phyloP scores from a whole-genome alignment of 2,888 invertebrate genomes.

The Lomographa bimaculata region DNA sequence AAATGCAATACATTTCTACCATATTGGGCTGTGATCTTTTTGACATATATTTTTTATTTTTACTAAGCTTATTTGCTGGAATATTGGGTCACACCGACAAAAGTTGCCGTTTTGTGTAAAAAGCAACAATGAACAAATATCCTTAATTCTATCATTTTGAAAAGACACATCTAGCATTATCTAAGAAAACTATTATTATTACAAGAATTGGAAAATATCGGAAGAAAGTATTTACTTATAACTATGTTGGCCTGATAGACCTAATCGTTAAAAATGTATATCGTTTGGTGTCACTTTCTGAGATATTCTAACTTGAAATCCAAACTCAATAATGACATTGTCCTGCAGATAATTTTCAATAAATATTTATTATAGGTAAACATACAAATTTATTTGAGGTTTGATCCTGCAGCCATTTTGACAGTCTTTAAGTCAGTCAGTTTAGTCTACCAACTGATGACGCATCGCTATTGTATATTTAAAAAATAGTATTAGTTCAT shows the following conservation, averaged over 20 bases:
- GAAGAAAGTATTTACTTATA: conserved; percentile 35
- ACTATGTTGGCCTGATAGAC: conserved; percentile 3
- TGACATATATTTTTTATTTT: neutral
- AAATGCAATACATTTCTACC: conserved; percentile 12
- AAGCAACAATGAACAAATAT: too few relatives aligned
- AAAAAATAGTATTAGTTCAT: too few relatives aligned
- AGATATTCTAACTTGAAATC: neutral
- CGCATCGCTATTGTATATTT: too few relatives aligned
- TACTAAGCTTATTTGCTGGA: neutral
- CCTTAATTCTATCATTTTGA: neutral
- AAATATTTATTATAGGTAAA: too few relatives aligned
- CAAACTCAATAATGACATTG: conserved; percentile 3
- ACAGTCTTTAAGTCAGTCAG: too few relatives aligned
- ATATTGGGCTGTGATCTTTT: neutral
- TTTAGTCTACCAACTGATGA: too few relatives aligned
- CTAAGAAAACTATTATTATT: conserved; percentile 28
- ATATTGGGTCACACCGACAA: conserved; percentile 1
- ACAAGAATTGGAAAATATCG: conserved; percentile 43
- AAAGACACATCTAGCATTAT: conserved; percentile 38
- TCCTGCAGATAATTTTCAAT: too few relatives aligned
- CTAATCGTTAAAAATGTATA: conserved; percentile 3
- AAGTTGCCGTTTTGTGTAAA: neutral
- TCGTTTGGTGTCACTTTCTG: conserved; percentile 13
- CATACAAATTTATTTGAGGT: too few relatives aligned
- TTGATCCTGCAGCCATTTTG: too few relatives aligned